Evolutionary conservation across 1,140 invertebrate genomes (phyloP).

Genomic region (Temnothorax nylanderi): DNA sequence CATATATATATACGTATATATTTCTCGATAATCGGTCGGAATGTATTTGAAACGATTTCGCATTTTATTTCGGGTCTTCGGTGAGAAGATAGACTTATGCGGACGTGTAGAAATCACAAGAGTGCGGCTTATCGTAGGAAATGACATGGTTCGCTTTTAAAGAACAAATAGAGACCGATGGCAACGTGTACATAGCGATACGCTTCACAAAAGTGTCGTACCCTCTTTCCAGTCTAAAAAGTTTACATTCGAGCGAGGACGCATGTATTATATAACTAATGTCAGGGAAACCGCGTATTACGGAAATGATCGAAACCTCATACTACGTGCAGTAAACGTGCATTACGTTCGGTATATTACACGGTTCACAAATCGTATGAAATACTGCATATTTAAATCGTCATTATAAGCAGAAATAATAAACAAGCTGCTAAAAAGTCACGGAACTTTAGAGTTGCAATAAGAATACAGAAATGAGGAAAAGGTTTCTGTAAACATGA

Average conservation of each 20-base stretch:
- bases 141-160: conserved; percentile 20
- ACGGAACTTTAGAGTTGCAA: not conserved
- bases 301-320: not conserved
- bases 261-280: conserved; percentile 22
- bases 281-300: conserved; percentile 24
- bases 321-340: not conserved
- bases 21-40: not conserved
- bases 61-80: not conserved
- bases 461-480: not conserved
- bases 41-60: not conserved
- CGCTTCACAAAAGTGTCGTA: not conserved
- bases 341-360: conserved; percentile 10
- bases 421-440: not conserved
- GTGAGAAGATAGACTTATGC: not conserved
- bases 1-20: not conserved
- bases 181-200: conserved; percentile 33
- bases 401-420: not conserved
- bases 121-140: conserved; percentile 14
- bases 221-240: conserved; percentile 34
- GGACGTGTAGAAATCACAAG: not conserved
- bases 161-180: conserved; percentile 9
- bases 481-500: not conserved
- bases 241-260: conserved; percentile 8
- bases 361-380: not conserved
- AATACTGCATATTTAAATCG: conserved; percentile 9